Conservation (phyloP, 2,113 vertebrate species). For the Taxidea taxus region DNA sequence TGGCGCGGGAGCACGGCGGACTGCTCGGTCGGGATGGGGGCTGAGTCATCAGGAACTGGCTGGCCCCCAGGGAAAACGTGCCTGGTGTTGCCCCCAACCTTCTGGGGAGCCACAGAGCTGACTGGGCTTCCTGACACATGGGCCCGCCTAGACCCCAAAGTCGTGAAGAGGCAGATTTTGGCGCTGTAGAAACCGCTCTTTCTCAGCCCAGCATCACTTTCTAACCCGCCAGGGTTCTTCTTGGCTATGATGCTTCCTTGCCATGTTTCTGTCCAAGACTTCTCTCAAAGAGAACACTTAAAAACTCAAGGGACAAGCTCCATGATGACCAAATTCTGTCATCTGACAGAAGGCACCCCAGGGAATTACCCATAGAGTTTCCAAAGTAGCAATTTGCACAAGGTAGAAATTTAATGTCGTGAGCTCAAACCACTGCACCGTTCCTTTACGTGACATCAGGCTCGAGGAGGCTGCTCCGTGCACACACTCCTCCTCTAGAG, state of each 20-base stretch:
- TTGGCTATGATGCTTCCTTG: background rate
- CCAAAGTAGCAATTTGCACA: background rate
- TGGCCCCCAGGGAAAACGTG: background rate
- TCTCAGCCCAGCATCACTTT: background rate
- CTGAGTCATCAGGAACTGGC: background rate
- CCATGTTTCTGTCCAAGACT: background rate
- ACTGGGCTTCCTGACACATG: background rate
- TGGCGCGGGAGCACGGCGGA: background rate
- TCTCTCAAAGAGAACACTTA: background rate
- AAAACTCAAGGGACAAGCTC: background rate
- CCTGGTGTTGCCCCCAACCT: background rate
- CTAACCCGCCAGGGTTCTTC: background rate
- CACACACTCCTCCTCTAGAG: background rate
- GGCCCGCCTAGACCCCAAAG: background rate
- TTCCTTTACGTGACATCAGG: background rate
- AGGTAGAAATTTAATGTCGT: background rate
- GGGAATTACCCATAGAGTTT: background rate
- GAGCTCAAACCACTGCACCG: background rate
- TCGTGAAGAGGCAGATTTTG: background rate
- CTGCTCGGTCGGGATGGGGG: background rate
- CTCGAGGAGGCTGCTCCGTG: background rate
- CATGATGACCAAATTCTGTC: background rate
- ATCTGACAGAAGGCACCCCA: background rate
- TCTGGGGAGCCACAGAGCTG: background rate
- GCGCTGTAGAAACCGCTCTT: background rate